Base-by-base conservation (phyloP, 2,113 vertebrate species). In the Tringa solitaria region DNA sequence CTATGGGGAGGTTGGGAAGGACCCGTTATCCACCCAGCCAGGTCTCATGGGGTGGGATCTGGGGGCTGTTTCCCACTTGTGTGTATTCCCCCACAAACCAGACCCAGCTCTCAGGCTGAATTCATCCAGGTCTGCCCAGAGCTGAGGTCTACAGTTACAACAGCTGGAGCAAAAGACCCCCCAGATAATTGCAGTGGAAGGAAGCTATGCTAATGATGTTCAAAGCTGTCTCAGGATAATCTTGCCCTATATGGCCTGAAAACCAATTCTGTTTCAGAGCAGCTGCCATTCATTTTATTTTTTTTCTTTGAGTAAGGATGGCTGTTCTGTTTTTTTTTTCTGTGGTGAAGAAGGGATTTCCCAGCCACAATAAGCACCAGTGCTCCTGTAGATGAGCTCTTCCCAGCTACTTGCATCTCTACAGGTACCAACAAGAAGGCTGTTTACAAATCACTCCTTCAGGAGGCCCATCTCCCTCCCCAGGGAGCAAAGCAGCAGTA, bases 181-280 rank as follows among this genome's bases (percentile, higher is more conserved):
- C 51, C 14, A 72, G 33, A 45, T 37, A 80, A 30, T 90, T 81
- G 75, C 59, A 54, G 60, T 78, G 20, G 54, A 74, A 85, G 63
- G 85, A 88, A 91, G 79, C 72, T 61, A 45, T 35, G 51, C n/a
- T 83, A 79, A 65, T 28, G 18, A 4, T 27, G 86, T 64, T 85
- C 48, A 94, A 50, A 93, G 43, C 75, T 59, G 53, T 67, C 82
- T 92, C n/a, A 19, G 41, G 32, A 77, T 63, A 56, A 48, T 74
- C 73, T 89, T 92, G 77, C 82, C 59, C 64, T 93, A 56, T 70
- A 79, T 84, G 90, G 78, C n/a, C 67, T 87, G 78, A 87, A 86
- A 30, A 67, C 37, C 54, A 93, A 24, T 37, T 72, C 65, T 3
- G 0, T 77, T 61, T 63, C 67, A 68, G 57, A 93, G 68, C 72